Conservation (phyloP, 2,113 vertebrate species). For the Phrynosoma blainvillii region DNA sequence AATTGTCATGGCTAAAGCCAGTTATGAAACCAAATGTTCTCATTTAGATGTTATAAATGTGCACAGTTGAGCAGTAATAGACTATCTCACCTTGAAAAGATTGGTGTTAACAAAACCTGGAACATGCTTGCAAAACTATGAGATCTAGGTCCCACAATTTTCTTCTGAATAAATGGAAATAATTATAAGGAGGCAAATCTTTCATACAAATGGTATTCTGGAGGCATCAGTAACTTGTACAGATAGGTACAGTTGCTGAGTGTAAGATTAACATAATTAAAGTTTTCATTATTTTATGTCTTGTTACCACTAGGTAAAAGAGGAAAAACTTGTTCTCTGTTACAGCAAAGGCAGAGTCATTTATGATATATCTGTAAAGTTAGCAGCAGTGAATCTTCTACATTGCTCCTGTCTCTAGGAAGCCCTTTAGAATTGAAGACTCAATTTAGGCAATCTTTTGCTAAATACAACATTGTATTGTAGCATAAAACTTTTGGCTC, state of each 20-base stretch:
- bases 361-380: constrained; percentile 16
- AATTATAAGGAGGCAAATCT: neutral
- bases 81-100: neutral
- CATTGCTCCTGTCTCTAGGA: constrained; percentile 30
- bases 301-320: constrained; percentile 7
- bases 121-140: neutral
- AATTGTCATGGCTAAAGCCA: neutral
- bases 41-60: neutral
- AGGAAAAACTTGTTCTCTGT: constrained; percentile 31
- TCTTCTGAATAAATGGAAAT: neutral
- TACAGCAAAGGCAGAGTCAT: constrained; percentile 48
- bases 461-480: constrained; percentile 38
- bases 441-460: constrained; percentile 15
- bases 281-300: neutral
- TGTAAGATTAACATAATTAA: neutral
- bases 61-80: neutral
- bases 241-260: neutral
- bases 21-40: neutral
- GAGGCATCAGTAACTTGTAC: neutral
- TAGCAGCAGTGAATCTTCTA: constrained; percentile 41
- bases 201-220: neutral
- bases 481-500: neutral
- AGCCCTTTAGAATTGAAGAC: constrained; percentile 28
- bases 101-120: neutral
- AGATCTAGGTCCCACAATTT: neutral